Base-by-base conservation (phyloP, 2,888 invertebrate species). In the Phortica okadai region DNA sequence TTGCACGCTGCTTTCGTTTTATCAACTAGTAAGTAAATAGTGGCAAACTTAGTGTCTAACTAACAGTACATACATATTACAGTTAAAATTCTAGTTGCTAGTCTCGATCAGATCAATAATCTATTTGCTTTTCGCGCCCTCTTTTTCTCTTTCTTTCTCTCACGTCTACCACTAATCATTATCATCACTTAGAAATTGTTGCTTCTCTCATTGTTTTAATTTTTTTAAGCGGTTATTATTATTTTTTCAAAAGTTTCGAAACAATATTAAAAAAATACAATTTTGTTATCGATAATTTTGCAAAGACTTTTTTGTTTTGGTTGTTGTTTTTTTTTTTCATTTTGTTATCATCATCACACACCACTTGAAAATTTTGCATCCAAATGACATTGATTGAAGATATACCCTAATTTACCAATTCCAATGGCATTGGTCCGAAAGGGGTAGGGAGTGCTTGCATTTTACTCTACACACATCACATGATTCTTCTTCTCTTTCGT, bases 1-100 rank as follows among this genome's bases (percentile, higher is more conserved):
- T 50, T 14, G 50, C 50, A 11, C 50, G 50, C 50, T 50, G 14
- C 10, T 50, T 50, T 50, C 10, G 10, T 50, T 25, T 25, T 16
- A 62, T 21, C 8, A 8, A 50, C 45, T 54, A 85, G 83, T 86
- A 85, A 72, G 70, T 72, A 72, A 72, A 56, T 81, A 85, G 84
- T 84, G 85, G 85, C 86, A 86, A 33, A 86, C 86, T 86, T 86
- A 86, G 54, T 72, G 41, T 45, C 81, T 83, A 83, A 86, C 85
- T 86, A 86, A 86, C 76, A 81, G 81, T 84, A 82, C 76, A 81
- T 84, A 66, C 72, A 76, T 79, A 73, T 33, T 77, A 79, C 74
- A 76, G 79, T 78, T 83, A 86, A 79, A 82, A 75, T 79, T 64
- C 76, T 76, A 78, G 42, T 45, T 33, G 54, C 41, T 73, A 21